Conservation (phyloP, 2,888 invertebrate species). For the Omphaloscelis lunosa region DNA sequence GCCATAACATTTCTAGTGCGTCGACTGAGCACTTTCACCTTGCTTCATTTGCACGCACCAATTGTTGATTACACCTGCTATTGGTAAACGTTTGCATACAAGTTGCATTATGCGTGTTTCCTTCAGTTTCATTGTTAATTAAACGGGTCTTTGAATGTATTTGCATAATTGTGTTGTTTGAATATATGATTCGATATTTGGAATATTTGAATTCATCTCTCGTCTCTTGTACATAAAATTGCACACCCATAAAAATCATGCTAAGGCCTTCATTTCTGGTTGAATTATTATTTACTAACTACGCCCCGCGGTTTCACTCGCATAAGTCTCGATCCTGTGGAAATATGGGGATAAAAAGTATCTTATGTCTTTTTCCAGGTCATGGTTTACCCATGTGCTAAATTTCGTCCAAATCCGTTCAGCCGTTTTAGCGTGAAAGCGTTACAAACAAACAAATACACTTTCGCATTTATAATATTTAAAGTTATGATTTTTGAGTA, state of each 20-base stretch:
- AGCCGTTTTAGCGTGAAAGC: too few relatives aligned
- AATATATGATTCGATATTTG: conserved; percentile 32
- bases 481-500: too few relatives aligned
- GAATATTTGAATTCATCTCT: background rate
- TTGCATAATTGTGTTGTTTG: conserved; percentile 37
- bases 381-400: too few relatives aligned
- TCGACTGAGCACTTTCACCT: conserved; percentile 63
- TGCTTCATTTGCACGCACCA: conserved; percentile 80
- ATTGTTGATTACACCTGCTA: conserved; percentile 81
- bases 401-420: too few relatives aligned
- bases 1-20: conserved; percentile 60
- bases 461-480: too few relatives aligned
- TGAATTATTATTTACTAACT: too few relatives aligned
- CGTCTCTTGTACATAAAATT: background rate
- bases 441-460: too few relatives aligned
- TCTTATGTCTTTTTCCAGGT: too few relatives aligned
- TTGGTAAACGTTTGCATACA: conserved; percentile 55
- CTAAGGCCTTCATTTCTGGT: background rate
- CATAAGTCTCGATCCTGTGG: too few relatives aligned
- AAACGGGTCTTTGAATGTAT: conserved; percentile 52
- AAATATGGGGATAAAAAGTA: too few relatives aligned
- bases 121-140: conserved; percentile 61
- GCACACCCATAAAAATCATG: background rate
- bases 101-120: conserved; percentile 41
- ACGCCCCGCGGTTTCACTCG: too few relatives aligned